Base-by-base conservation (phyloP, 2,797 vertebrate genomes). In the Paratrypauchen microcephalus region DNA sequence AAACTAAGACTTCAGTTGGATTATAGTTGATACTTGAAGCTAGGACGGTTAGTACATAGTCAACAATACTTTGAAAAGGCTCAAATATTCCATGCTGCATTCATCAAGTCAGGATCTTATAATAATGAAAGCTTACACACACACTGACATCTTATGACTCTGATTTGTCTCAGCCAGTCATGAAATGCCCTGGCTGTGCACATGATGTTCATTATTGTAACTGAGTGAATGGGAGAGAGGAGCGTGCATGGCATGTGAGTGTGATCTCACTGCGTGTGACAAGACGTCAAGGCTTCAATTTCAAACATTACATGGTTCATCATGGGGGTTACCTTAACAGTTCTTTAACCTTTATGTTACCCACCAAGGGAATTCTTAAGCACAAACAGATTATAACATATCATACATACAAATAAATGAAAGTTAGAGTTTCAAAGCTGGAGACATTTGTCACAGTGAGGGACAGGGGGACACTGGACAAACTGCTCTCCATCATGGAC, bases 151-250 rank as follows among this genome's bases (percentile, higher is more conserved):
- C 88, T 54, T 76, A 77, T 88, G 88, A 88, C 85, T 89, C 75
- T 65, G 61, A 84, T 90, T 89, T 87, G 79, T 78, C 63, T 69
- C 60, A 73, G 75, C 61, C 52, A 63, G 65, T 74, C 78, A 84
- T 78, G 81, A 59, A 80, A 71, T 65, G 18, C 64, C 69, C 77
- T 81, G 69, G 3, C 76, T 64, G 62, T 68, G 70, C 88, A 77
- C 90, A 93, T 91, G 90, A 89, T 39, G 61, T 28, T 71, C 76
- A 86, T 86, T 70, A 83, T n/a, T 59, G 26, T 72, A 39, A 70
- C 61, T 60, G 78, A 86, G 70, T 73, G 69, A 73, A 75, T 74
- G 61, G 83, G 57, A 36, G 47, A 30, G 56, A 32, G 32, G 16
- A 28, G 4, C 4, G 7, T 18, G 48, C 67, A 62, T 21, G 41